Evolutionary conservation across 2,888 invertebrate genomes (phyloP).

Genomic region (Lasioglossum villosulum): DNA sequence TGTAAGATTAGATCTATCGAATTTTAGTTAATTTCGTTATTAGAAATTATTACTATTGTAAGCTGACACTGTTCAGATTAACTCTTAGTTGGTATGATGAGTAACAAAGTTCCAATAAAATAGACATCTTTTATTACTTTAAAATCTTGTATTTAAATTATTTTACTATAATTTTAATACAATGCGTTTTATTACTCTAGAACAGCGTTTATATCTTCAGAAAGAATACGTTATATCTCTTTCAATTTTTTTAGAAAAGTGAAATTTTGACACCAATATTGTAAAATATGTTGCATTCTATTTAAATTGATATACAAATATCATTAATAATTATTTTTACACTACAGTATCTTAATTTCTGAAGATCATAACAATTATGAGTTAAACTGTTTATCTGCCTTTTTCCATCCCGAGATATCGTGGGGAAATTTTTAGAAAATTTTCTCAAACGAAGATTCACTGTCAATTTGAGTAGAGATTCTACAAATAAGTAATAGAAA

Average conservation of each 20-base stretch:
- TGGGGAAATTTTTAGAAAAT: constrained; percentile 8
- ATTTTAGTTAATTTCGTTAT: constrained; percentile 36
- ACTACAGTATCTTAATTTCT: not conserved
- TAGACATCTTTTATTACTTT: not conserved
- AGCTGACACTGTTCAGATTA: constrained; percentile 21
- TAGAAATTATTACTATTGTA: not conserved
- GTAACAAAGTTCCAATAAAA: not conserved
- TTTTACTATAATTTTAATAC: not conserved
- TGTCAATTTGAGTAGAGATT: constrained; percentile 46
- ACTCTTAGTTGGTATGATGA: constrained; percentile 54
- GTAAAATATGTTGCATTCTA: not conserved
- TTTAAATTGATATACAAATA: not conserved
- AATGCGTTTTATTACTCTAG: not conserved
- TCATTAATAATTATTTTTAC: not conserved
- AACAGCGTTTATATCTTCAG: not conserved
- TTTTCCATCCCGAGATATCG: constrained; percentile 20
- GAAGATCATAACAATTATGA: constrained; percentile 40
- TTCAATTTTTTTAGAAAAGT: not conserved
- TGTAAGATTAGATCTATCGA: constrained; percentile 28
- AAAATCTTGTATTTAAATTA: not conserved
- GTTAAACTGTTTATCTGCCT: constrained; percentile 37
- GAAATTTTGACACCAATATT: not conserved
- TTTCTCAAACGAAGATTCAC: constrained; percentile 14
- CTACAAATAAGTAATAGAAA: constrained; percentile 29
- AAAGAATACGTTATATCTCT: not conserved